These are phyloP conservation scores for Papilio demoleus DNA, from an alignment of 2,888 invertebrate genomes.

Conservation along the genomic window DNA sequence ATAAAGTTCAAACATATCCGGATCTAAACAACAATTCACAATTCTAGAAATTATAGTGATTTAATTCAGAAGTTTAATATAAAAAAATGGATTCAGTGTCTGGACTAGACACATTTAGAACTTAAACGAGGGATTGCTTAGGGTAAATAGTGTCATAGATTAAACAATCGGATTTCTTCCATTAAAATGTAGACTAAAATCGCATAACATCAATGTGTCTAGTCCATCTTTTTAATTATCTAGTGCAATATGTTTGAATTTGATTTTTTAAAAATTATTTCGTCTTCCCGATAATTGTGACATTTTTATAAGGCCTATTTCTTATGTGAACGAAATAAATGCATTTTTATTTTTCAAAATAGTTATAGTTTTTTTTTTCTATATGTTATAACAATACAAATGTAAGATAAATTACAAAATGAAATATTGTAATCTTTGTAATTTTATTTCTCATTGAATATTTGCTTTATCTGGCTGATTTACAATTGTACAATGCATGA, in stretches of 20 bases:
- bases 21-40: conserved; percentile 20
- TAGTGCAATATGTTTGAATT: conserved; percentile 57
- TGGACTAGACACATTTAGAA: conserved; percentile 38
- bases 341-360: conserved; percentile 56
- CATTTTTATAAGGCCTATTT: conserved; percentile 51
- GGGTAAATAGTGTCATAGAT: conserved; percentile 26
- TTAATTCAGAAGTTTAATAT: conserved; percentile 22
- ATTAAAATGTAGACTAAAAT: conserved; percentile 34
- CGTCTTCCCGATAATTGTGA: conserved; percentile 58
- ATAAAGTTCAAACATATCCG: conserved; percentile 61
- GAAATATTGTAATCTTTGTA: conserved; percentile 46
- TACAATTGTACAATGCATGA: conserved; percentile 17
- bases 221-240: conserved; percentile 28
- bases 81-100: not conserved
- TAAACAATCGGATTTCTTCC: conserved; percentile 38
- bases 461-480: conserved; percentile 31
- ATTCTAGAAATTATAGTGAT: conserved; percentile 13
- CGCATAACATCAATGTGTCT: conserved; percentile 35
- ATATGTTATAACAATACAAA: conserved; percentile 49
- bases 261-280: conserved; percentile 47
- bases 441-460: conserved; percentile 41
- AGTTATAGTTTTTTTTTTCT: conserved; percentile 50
- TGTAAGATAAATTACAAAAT: conserved; percentile 48
- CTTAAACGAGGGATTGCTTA: conserved; percentile 11
- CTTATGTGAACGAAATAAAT: conserved; percentile 49